Evolutionary conservation across 2,797 vertebrate species (phyloP).

Genomic region (Epinephelus awoara): DNA sequence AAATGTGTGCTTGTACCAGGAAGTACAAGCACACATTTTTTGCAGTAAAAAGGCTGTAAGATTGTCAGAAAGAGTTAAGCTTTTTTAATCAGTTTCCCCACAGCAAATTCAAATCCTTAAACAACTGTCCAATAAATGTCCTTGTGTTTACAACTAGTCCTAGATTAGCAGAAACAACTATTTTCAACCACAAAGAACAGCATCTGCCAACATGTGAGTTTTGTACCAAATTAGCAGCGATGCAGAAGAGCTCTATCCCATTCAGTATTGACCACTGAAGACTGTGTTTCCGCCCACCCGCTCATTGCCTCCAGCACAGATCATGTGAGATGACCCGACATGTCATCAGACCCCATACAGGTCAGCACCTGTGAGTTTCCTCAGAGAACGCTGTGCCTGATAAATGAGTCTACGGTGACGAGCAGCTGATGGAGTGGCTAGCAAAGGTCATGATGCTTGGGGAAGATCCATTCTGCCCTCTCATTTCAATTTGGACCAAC

Average conservation of each 20-base stretch:
- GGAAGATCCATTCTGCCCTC: constrained; percentile 71
- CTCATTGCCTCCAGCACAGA: constrained; percentile 69
- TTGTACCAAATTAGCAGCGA: constrained; percentile 56
- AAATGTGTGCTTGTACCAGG: background rate
- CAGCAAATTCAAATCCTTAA: constrained; percentile 36
- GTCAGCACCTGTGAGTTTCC: constrained; percentile 77
- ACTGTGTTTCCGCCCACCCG: constrained; percentile 55
- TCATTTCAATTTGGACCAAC: constrained; percentile 79
- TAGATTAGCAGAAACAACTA: constrained; percentile 26
- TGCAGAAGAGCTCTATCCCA: constrained; percentile 59
- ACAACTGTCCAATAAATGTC: constrained; percentile 8
- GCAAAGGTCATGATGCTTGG: constrained; percentile 80
- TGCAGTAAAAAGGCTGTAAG: background rate
- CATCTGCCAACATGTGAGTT: constrained; percentile 20
- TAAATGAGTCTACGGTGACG: constrained; percentile 82
- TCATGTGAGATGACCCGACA: constrained; percentile 76
- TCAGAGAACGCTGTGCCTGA: constrained; percentile 68
- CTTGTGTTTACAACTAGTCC: constrained; percentile 5
- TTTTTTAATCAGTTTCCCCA: constrained; percentile 29
- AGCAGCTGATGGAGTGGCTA: constrained; percentile 79
- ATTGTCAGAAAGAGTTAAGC: constrained; percentile 15
- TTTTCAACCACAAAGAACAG: constrained; percentile 27
- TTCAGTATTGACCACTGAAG: constrained; percentile 62
- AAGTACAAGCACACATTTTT: too few species aligned
- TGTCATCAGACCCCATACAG: constrained; percentile 71